phyloP scores from a whole-genome alignment of 1,140 invertebrate genomes.

The Sycobia sp. region DNA sequence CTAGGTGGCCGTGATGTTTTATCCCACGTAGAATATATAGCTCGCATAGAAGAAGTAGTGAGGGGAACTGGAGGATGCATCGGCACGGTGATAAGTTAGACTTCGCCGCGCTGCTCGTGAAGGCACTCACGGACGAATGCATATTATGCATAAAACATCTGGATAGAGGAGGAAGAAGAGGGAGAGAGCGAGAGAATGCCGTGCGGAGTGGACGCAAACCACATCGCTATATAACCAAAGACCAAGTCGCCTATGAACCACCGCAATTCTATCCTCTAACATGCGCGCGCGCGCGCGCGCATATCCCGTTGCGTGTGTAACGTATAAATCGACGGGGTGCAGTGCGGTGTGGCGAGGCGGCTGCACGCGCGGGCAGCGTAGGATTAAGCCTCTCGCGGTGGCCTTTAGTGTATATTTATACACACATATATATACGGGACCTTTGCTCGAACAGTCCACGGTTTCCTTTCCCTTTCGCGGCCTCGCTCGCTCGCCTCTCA shows the following conservation, averaged over 20 bases:
- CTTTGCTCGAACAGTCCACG: constrained; percentile 28
- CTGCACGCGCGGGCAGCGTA: too few relatives aligned
- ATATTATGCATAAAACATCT: constrained; percentile 30
- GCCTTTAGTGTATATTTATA: too few relatives aligned
- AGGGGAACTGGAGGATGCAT: constrained; percentile 2
- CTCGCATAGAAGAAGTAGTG: too few relatives aligned
- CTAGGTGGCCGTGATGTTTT: too few relatives aligned
- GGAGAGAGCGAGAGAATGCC: too few relatives aligned
- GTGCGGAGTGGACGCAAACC: constrained; percentile 16
- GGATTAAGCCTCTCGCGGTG: constrained; percentile 49
- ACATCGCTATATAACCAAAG: constrained; percentile 47
- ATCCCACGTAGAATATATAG: too few relatives aligned
- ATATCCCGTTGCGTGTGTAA: constrained; percentile 38
- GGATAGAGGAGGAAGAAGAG: constrained; percentile 10
- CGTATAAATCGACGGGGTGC: constrained; percentile 27
- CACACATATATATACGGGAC: too few relatives aligned
- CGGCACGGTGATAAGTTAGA: constrained; percentile 4
- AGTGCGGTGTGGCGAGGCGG: too few relatives aligned
- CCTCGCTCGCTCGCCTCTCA: too few relatives aligned
- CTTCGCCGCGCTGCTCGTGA: background rate
- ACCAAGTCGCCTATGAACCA: constrained; percentile 47
- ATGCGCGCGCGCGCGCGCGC: too few relatives aligned
- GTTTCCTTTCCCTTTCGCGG: background rate
- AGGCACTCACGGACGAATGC: constrained; percentile 7
- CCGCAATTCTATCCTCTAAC: constrained; percentile 49